Conservation (phyloP, 2,888 invertebrate genomes). For the Drosophila pseudotalamancana region DNA sequence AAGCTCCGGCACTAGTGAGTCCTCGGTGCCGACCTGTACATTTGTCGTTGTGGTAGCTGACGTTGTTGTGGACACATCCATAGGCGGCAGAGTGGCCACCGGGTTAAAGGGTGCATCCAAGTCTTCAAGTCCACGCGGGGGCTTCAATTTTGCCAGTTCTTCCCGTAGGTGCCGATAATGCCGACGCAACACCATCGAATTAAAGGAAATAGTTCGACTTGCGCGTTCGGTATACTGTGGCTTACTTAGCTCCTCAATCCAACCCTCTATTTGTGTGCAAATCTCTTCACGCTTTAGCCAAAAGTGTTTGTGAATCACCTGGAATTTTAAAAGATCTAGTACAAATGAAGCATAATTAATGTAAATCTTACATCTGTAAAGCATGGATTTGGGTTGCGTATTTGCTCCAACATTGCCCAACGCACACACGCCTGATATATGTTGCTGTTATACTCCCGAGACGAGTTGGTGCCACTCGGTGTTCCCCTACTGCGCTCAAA, state of each 20-base stretch:
- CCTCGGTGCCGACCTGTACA: conserved; percentile 52
- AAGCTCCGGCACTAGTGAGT: conserved; percentile 55
- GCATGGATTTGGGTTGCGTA: conserved; percentile 94
- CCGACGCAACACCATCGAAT: conserved; percentile 91
- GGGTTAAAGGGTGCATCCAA: conserved; percentile 87
- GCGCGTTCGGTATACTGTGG: conserved; percentile 90
- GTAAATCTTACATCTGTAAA: conserved; percentile 90
- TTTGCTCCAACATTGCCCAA: conserved; percentile 98
- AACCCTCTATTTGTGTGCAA: conserved; percentile 93
- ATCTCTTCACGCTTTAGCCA: conserved; percentile 97
- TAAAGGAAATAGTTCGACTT: conserved; percentile 90
- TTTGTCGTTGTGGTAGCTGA: conserved; percentile 38
- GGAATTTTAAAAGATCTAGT: conserved; percentile 9
- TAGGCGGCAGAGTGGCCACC: conserved; percentile 77
- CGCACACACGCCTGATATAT: conserved; percentile 97
- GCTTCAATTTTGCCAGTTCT: conserved; percentile 92
- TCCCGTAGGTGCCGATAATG: conserved; percentile 93
- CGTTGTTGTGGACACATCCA: conserved; percentile 70
- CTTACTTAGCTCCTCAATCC: conserved; percentile 94
- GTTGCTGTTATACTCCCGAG: conserved; percentile 97
- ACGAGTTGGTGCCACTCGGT: conserved; percentile 93
- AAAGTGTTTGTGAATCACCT: conserved; percentile 97
- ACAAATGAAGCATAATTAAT: not conserved
- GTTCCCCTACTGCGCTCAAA: conserved; percentile 96
- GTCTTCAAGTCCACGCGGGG: conserved; percentile 91